phyloP scores from a whole-genome alignment of 2,113 vertebrate genomes.

The Lophius piscatorius region DNA sequence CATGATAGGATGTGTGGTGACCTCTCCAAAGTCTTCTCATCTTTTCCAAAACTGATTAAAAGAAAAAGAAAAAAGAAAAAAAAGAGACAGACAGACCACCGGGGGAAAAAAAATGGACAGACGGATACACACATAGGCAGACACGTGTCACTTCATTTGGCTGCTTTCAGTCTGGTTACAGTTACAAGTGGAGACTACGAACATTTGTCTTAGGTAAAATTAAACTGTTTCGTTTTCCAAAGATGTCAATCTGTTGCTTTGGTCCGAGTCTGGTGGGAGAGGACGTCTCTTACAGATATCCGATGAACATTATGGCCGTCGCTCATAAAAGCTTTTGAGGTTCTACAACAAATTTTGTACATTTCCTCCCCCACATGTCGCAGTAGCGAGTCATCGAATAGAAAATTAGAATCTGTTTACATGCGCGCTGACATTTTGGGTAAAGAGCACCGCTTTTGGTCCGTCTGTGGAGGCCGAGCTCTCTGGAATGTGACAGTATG shows the following conservation, averaged over 20 bases:
- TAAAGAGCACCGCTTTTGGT: not conserved
- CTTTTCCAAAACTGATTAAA: constrained; percentile 4
- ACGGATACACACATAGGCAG: constrained; percentile 15
- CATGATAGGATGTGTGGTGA: constrained; percentile 2
- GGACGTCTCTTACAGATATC: too few species aligned
- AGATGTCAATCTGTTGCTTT: too few species aligned
- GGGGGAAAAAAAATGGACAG: constrained; percentile 17
- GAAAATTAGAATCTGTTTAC: constrained; percentile 24
- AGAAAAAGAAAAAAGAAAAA: not conserved
- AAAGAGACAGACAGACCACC: constrained; percentile 1
- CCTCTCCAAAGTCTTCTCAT: constrained; percentile 11
- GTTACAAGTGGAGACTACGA: constrained; percentile 8
- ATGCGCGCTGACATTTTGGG: too few species aligned
- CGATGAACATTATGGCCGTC: too few species aligned
- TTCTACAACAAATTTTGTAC: not conserved
- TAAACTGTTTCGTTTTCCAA: too few species aligned
- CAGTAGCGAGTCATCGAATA: not conserved
- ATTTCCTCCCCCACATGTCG: not conserved
- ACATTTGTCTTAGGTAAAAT: too few species aligned
- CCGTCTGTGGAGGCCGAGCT: not conserved
- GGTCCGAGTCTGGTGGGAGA: too few species aligned
- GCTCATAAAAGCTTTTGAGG: too few species aligned
- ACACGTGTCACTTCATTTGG: constrained; percentile 23
- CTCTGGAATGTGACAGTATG: constrained; percentile 39
- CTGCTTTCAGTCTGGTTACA: constrained; percentile 27